Evolutionary conservation across 2,888 invertebrate genomes (phyloP), one percentile per base, ranked within the genome.

Genomic region (Acronicta leporina): DNA sequence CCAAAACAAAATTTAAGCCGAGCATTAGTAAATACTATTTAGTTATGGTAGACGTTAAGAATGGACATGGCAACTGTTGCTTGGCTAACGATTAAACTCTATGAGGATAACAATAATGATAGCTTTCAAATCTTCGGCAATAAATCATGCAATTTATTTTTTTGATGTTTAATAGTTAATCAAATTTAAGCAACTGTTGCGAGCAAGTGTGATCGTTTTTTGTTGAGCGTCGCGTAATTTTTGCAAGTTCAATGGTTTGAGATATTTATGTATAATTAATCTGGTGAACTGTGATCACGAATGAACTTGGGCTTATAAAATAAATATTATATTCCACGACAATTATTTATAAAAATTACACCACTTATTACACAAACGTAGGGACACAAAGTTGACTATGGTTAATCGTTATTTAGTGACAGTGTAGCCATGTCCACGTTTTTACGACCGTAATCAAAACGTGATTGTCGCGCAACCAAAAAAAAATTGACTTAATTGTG

Each of bases 391-490:
- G 76, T 79, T 75, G 77, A 77, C 79, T 80, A 81, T 73, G 74
- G 78, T 80, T 86, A 85, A 84, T 87, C 81, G 83, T 87, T 85
- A 82, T 84, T 84, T 79, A 84, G 85, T 84, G 82, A 84, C 83
- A 81, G 81, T 77, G 79, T 73, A 73, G 85, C 77, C 83, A 83
- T 84, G 83, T 88, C 89, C 88, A 89, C 77, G 82, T 88, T 89
- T 87, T 90, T 87, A 88, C 81, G 80, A 85, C 87, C 67, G 82
- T 88, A 91, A 92, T 93, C 92, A 92, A 93, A 92, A 86, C 88
- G 87, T 92, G 91, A 94, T 92, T 92, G 93, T 93, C 90, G 90
- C 89, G 83, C 87, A 87, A 84, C 87, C 85, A 89, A 92, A 94
- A 87, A 92, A 87, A 92, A 89, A 87, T 83, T 78, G 81, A 89